Percentiles rank a stretch among this genome's conserved stretches.
These are phyloP conservation scores for Volucella inflata DNA, from an alignment of 2,888 invertebrate species.

Conservation along the genomic window DNA sequence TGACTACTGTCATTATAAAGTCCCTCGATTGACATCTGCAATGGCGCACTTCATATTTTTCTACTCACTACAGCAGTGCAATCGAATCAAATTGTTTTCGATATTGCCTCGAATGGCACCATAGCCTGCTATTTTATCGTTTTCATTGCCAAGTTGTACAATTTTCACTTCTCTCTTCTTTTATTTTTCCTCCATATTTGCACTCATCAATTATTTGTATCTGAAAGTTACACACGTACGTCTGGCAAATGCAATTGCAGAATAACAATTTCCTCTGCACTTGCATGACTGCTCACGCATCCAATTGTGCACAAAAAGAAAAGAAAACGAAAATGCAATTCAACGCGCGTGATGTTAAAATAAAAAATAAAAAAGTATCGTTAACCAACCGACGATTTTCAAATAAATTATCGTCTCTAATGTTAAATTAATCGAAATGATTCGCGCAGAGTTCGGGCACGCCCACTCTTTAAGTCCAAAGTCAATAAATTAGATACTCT, in stretches of 20 bases:
- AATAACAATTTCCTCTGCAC: slow-evolving; percentile 62
- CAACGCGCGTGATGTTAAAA: slow-evolving; percentile 35
- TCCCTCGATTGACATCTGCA: too few relatives aligned
- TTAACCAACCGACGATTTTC: too few relatives aligned
- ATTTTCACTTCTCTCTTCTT: slow-evolving; percentile 73
- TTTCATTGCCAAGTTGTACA: slow-evolving; percentile 65
- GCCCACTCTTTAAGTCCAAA: slow-evolving; percentile 45
- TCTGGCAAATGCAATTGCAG: slow-evolving; percentile 29
- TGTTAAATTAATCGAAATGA: slow-evolving; percentile 50
- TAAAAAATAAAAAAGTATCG: slow-evolving; percentile 37
- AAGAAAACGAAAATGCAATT: background rate
- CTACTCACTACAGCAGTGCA: too few relatives aligned
- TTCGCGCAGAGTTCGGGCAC: slow-evolving; percentile 49
- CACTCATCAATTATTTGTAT: slow-evolving; percentile 54
- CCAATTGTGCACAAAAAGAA: background rate
- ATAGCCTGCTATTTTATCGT: slow-evolving; percentile 27
- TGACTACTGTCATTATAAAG: too few relatives aligned
- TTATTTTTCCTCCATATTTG: slow-evolving; percentile 39
- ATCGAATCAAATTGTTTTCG: too few relatives aligned
- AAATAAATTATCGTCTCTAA: slow-evolving; percentile 58
- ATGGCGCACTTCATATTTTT: too few relatives aligned
- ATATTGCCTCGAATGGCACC: too few relatives aligned
- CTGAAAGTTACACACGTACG: slow-evolving; percentile 7
- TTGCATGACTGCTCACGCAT: slow-evolving; percentile 57
- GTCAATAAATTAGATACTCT: slow-evolving; percentile 50